A percentile compares a stretch with the other conserved stretches of the same genome.
Conservation (phyloP, 1,140 invertebrate genomes). For the Tyrophagus putrescentiae region DNA sequence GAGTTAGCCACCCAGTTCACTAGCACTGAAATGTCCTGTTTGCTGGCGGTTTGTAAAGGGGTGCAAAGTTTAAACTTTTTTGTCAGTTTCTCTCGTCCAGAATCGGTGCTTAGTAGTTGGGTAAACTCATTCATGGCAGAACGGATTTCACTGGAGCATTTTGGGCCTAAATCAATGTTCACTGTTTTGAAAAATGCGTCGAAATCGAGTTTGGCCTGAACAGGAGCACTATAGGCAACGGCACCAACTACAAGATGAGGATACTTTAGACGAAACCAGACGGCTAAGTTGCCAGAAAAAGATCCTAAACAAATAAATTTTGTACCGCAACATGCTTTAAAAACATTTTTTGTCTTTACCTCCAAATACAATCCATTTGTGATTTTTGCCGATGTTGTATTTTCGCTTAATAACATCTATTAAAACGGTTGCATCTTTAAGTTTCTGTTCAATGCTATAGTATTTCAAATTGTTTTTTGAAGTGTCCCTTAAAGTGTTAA, state of each 20-base stretch:
- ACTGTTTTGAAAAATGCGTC: slow-evolving; percentile 34
- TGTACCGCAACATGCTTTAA: too few species aligned
- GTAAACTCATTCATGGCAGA: slow-evolving; percentile 48
- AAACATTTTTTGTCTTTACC: too few species aligned
- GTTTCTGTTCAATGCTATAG: slow-evolving; percentile 36
- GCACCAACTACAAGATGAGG: slow-evolving; percentile 36
- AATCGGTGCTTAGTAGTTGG: slow-evolving; percentile 43
- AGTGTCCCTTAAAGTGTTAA: slow-evolving; percentile 31
- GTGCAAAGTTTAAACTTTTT: slow-evolving; percentile 62
- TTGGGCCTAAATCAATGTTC: slow-evolving; percentile 28
- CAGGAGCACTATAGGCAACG: slow-evolving; percentile 30
- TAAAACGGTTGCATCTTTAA: slow-evolving; percentile 36
- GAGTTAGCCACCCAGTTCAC: slow-evolving; percentile 63
- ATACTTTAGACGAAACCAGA: slow-evolving; percentile 40
- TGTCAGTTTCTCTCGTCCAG: slow-evolving; percentile 46
- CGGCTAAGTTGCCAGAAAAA: slow-evolving; percentile 38
- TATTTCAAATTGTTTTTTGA: slow-evolving; percentile 32
- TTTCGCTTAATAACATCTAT: not conserved
- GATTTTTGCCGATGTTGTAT: not conserved
- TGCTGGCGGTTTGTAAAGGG: slow-evolving; percentile 46
- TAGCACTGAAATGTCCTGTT: slow-evolving; percentile 60
- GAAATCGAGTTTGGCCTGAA: slow-evolving; percentile 33
- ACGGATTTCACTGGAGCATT: slow-evolving; percentile 37
- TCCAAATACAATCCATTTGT: slow-evolving; percentile 16
- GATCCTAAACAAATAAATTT: too few species aligned